Percentiles rank a stretch among this genome's conserved stretches.
Conservation (phyloP, 2,797 vertebrate species). For the Tauraco hartlaubi region DNA sequence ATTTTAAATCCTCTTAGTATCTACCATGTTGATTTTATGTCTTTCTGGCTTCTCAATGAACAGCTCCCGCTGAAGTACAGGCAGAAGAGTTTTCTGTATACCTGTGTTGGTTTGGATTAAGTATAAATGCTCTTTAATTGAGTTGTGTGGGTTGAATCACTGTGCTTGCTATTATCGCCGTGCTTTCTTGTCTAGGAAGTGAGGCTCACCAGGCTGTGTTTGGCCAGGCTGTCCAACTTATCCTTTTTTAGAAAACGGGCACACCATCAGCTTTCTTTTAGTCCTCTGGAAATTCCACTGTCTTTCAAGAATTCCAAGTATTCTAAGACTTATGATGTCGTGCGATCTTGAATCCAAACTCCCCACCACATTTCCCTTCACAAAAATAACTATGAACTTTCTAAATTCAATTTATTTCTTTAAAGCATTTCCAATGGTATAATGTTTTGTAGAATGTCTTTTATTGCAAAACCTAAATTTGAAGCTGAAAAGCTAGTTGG, state of each 20-base stretch:
- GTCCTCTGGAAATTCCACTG: conserved; percentile 62
- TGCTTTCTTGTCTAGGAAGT: background rate
- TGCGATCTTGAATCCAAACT: conserved; percentile 61
- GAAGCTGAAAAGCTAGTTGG: conserved; percentile 33
- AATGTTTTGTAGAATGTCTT: conserved; percentile 64
- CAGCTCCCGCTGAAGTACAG: background rate
- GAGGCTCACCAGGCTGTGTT: conserved; percentile 13
- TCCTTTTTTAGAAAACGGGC: conserved; percentile 49
- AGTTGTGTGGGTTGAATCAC: background rate
- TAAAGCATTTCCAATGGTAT: conserved; percentile 66
- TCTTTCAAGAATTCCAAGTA: conserved; percentile 71
- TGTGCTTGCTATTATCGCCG: background rate
- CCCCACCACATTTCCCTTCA: conserved; percentile 67
- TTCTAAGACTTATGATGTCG: conserved; percentile 63
- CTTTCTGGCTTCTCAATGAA: background rate
- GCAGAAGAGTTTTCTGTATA: background rate
- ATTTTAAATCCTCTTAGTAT: background rate
- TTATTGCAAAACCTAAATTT: conserved; percentile 71
- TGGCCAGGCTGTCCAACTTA: conserved; percentile 11
- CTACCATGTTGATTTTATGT: background rate
- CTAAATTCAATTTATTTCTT: conserved; percentile 75
- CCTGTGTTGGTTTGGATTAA: background rate
- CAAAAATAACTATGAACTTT: conserved; percentile 72
- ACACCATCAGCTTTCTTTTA: conserved; percentile 35
- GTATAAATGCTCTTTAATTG: background rate